Evolutionary conservation across 2,113 vertebrate genomes (phyloP), one percentile per base, ranked within the genome.

Genomic region (Rattus norvegicus): DNA sequence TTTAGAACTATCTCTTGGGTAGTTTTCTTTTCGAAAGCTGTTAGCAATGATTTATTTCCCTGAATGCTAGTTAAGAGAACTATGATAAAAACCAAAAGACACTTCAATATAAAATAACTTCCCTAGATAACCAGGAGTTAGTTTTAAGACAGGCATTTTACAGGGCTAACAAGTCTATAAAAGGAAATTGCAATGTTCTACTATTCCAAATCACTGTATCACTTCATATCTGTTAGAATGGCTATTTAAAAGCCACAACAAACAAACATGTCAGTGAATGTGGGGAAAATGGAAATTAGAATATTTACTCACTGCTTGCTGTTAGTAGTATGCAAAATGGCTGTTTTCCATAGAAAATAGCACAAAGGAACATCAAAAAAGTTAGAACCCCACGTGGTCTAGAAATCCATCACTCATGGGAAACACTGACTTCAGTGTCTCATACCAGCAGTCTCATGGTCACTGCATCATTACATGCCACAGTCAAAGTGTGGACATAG

Each of bases 21-120:
- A 77, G n/a, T 80, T 79, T 91, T 79, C 72, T 72, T 80, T 63
- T 79, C 61, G 24, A 81, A 47, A 33, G 19, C 33, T 79, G 3
- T 80, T 86, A 72, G 39, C 92, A 85, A 49, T 76, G n/a, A 59
- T 72, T 90, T 95, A 22, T 81, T 39, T 69, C 85, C 80, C 81
- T 81, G 33, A 52, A 73, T 89, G 54, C 9, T 63, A 63, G 39
- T 6, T 77, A 36, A 20, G 26, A 19, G 14, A 86, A 72, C 70
- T 79, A 52, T 63, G 75, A 54, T 86, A 36, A 90, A 65, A 76
- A 43, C 12, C 2, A 7, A 28, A 43, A 92, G 16, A 69, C 39
- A 69, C 19, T 52, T 90, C 65, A 63, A 86, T 33, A 70, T 72
- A 72, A 90, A 90, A 72, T 79, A 63, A 80, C 72, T 95, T 63